phyloP scores from a whole-genome alignment of 2,888 invertebrate genomes.

The Pyrrhosoma nymphula region DNA sequence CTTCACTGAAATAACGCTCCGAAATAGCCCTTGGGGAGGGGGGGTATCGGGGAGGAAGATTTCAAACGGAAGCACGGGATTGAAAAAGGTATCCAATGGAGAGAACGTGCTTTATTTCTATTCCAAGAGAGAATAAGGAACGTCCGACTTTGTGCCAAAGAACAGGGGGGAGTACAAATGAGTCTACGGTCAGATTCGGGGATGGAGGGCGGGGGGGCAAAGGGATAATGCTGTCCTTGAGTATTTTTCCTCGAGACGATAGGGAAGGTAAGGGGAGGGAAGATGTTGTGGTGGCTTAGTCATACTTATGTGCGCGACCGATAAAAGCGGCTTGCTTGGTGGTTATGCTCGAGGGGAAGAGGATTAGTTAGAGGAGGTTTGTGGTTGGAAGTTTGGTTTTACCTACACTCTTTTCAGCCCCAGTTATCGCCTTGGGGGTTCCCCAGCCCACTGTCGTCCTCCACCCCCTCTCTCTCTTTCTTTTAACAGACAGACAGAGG shows the following conservation, averaged over 20 bases:
- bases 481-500: neutral
- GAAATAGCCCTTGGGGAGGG: neutral
- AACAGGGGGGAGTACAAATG: neutral
- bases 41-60: neutral
- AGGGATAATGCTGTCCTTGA: neutral
- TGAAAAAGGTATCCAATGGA: constrained; percentile 22
- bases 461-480: neutral
- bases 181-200: neutral
- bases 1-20: constrained; percentile 30
- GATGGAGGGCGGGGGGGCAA: neutral
- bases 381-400: neutral
- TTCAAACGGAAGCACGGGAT: neutral
- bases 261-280: neutral
- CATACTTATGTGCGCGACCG: neutral
- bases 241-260: neutral
- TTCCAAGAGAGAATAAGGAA: neutral
- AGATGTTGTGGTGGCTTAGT: neutral
- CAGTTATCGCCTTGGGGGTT: neutral
- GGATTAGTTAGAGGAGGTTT: neutral
- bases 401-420: neutral
- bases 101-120: constrained; percentile 23
- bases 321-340: neutral
- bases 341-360: neutral
- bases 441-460: neutral
- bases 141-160: neutral